These are phyloP conservation scores for Coccyzus lansbergi DNA, from an alignment of 2,797 vertebrate genomes.

Conservation along the genomic window DNA sequence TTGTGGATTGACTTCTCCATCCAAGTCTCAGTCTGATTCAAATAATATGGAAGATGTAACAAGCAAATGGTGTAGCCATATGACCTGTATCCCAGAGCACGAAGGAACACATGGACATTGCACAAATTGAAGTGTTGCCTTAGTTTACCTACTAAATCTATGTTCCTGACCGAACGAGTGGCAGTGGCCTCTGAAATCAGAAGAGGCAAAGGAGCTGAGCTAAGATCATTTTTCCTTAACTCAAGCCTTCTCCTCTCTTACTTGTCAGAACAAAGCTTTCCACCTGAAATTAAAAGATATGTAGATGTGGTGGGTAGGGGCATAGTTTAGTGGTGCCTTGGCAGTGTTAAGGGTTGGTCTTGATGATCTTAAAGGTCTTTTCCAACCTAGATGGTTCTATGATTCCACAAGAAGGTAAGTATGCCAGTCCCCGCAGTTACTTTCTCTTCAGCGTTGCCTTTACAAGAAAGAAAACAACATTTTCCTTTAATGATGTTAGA, in stretches of 20 bases:
- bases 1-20: neutral
- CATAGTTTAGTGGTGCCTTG: too few species aligned
- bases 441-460: neutral
- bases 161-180: neutral
- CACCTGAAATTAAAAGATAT: neutral
- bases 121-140: neutral
- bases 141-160: neutral
- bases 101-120: accelerated
- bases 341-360: too few species aligned
- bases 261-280: neutral
- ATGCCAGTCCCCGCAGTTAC: neutral
- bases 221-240: neutral
- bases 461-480: neutral
- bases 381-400: too few species aligned
- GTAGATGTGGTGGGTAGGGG: too few species aligned
- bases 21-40: neutral
- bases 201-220: neutral
- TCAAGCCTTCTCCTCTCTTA: neutral
- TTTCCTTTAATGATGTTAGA: neutral
- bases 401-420: neutral
- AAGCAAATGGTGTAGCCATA: neutral
- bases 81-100: accelerated
- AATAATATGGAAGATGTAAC: neutral
- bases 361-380: too few species aligned
- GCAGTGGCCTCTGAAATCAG: neutral